Conservation (phyloP, 2,888 invertebrate genomes). For the Ectemnius lituratus region DNA sequence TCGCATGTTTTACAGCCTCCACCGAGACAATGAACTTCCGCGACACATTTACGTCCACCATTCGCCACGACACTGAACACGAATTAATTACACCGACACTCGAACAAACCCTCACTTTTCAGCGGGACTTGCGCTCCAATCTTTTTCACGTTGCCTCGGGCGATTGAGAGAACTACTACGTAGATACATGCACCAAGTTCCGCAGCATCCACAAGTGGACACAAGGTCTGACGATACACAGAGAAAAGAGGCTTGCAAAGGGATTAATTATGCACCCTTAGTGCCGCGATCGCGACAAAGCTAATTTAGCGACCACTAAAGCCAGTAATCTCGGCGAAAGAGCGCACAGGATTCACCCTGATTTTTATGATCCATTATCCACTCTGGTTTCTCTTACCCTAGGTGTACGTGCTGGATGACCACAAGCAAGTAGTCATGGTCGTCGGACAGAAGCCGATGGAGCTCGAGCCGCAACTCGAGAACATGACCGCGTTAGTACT, state of each 20-base stretch:
- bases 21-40: constrained; percentile 6
- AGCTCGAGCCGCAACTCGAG: constrained; percentile 85
- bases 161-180: no score
- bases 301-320: constrained; percentile 33
- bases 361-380: constrained; percentile 2
- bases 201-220: no score
- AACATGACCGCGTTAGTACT: constrained; percentile 83
- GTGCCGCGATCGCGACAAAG: constrained; percentile 18
- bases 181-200: no score
- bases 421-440: constrained; percentile 89
- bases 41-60: no score
- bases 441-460: constrained; percentile 86
- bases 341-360: neutral
- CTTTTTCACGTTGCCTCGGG: no score
- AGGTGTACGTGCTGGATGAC: constrained; percentile 91
- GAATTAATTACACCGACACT: no score
- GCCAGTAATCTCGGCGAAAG: constrained; percentile 16
- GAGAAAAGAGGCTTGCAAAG: neutral
- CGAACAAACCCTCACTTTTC: no score
- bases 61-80: no score
- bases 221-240: neutral
- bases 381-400: constrained; percentile 20
- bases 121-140: no score
- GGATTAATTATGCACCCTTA: constrained; percentile 39
- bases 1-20: neutral